Percentiles rank a stretch among this genome's conserved stretches.
phyloP scores from a whole-genome alignment of 2,888 invertebrate species.

The Osedax fenrisi region DNA sequence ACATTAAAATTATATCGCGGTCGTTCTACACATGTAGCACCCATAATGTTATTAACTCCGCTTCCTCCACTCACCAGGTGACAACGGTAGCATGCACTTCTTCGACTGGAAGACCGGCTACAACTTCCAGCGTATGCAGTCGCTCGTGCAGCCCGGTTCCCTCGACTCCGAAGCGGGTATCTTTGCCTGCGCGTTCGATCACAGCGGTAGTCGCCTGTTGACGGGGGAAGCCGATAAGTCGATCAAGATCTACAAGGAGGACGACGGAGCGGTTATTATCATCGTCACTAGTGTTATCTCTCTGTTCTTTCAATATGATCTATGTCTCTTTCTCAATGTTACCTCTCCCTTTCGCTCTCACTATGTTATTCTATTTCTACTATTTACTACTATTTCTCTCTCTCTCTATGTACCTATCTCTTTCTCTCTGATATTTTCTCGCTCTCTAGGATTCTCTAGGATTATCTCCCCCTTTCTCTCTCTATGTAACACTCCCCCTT shows the following conservation, averaged over 20 bases:
- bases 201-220: slow-evolving; percentile 81
- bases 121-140: slow-evolving; percentile 75
- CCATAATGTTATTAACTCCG: no score
- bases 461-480: no score
- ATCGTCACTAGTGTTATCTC: background rate
- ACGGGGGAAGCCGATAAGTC: slow-evolving; percentile 98
- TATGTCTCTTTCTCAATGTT: background rate
- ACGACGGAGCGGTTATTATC: slow-evolving; percentile 66
- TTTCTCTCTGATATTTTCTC: background rate
- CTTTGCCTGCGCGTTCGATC: slow-evolving; percentile 85
- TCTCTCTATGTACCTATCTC: background rate
- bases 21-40: no score
- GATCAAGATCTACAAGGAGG: slow-evolving; percentile 94
- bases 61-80: slow-evolving; percentile 53
- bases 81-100: slow-evolving; percentile 88
- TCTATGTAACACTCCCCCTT: no score
- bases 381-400: no score
- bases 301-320: background rate
- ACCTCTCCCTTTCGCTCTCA: no score
- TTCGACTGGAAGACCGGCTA: slow-evolving; percentile 99
- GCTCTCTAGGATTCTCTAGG: background rate
- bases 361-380: background rate
- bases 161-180: slow-evolving; percentile 98
- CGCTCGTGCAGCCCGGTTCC: slow-evolving; percentile 91
- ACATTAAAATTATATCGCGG: no score